phyloP scores from a whole-genome alignment of 1,140 invertebrate species.

The Drosophila aff. region DNA sequence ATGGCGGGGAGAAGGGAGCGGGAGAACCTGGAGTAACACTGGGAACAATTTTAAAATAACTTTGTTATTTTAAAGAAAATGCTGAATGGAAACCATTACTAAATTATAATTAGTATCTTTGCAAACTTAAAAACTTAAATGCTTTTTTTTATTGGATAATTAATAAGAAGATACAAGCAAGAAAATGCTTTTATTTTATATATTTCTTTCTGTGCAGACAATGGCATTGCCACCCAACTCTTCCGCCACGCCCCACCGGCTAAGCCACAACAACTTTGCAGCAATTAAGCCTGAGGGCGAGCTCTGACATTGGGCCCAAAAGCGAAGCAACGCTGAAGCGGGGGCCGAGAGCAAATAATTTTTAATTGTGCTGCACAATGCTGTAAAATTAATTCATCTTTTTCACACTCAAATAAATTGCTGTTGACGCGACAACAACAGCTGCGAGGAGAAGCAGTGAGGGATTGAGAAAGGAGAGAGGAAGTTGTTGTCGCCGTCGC shows the following conservation, averaged over 20 bases:
- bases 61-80: background rate
- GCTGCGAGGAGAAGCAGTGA: background rate
- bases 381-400: conserved; percentile 84
- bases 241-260: conserved; percentile 53
- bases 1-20: conserved; percentile 16
- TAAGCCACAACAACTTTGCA: conserved; percentile 83
- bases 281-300: conserved; percentile 75
- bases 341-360: conserved; percentile 74
- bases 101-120: too few relatives aligned
- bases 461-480: conserved; percentile 5
- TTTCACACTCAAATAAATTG: conserved; percentile 83
- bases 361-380: conserved; percentile 84
- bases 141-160: background rate
- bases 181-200: background rate
- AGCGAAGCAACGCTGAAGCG: background rate
- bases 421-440: conserved; percentile 79
- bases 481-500: conserved; percentile 55
- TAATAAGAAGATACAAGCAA: background rate
- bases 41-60: background rate
- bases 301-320: conserved; percentile 60
- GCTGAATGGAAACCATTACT: too few relatives aligned
- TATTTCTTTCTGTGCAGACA: conserved; percentile 16
- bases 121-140: too few relatives aligned
- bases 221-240: conserved; percentile 28
- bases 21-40: conserved; percentile 9